These are phyloP conservation scores for Amphiprion ocellaris DNA, from an alignment of 2,113 vertebrate genomes.

Conservation along the genomic window DNA sequence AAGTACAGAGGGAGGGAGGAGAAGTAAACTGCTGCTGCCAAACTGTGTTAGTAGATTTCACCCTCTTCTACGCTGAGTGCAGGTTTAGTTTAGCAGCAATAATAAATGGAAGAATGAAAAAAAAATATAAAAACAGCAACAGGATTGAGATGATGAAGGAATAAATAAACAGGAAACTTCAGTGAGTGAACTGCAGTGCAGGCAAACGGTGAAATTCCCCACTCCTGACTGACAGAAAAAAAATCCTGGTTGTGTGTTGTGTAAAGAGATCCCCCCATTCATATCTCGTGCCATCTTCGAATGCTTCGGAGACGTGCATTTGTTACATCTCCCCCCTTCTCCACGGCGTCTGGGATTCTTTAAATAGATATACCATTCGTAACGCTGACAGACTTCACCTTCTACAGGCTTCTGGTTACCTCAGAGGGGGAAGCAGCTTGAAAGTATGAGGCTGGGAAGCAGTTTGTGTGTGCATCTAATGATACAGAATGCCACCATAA, in stretches of 20 bases:
- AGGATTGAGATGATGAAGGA: background rate
- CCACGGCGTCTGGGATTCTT: conserved; percentile 43
- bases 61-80: background rate
- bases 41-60: conserved; percentile 30
- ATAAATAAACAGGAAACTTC: background rate
- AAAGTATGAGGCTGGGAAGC: conserved; percentile 5
- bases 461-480: background rate
- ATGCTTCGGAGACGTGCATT: conserved; percentile 20
- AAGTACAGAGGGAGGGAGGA: conserved; percentile 15
- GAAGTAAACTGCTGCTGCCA: conserved; percentile 20
- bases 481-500: background rate
- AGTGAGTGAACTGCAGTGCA: background rate
- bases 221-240: conserved; percentile 43
- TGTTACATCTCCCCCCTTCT: background rate
- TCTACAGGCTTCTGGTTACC: conserved; percentile 32
- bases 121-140: background rate
- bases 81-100: background rate
- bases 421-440: conserved; percentile 8
- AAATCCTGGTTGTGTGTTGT: conserved; percentile 12
- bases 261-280: conserved; percentile 7
- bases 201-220: conserved; percentile 2
- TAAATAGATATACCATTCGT: conserved; percentile 31
- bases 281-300: conserved; percentile 27
- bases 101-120: background rate
- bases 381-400: conserved; percentile 37